Evolutionary conservation across 2,113 vertebrate species (phyloP).

Genomic region (Leuciscus idus): DNA sequence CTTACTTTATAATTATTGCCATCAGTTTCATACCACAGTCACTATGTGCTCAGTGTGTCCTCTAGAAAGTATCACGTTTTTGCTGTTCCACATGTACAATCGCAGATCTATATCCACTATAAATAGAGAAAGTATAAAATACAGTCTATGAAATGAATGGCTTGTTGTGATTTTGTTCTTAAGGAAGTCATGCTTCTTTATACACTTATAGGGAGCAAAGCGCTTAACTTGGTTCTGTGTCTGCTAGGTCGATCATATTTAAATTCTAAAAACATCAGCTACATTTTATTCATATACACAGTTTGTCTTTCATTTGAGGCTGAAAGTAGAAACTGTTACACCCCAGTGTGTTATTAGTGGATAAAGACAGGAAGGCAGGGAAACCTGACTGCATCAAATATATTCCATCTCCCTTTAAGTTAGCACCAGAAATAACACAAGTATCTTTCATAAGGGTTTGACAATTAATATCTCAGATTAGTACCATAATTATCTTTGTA

Average conservation of each 20-base stretch:
- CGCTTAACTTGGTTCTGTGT: background rate
- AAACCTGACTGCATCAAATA: constrained; percentile 39
- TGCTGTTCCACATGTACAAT: constrained; percentile 38
- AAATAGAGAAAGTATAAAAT: constrained; percentile 17
- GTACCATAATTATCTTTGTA: background rate
- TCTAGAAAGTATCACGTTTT: constrained; percentile 26
- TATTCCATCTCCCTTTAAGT: constrained; percentile 29
- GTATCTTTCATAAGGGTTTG: constrained; percentile 33
- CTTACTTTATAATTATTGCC: background rate
- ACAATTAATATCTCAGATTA: background rate
- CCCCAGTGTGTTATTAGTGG: constrained; percentile 37
- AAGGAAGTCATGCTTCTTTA: background rate
- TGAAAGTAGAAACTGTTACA: constrained; percentile 26
- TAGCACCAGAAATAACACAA: constrained; percentile 40
- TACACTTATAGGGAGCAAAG: background rate
- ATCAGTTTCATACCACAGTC: background rate
- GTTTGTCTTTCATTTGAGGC: background rate
- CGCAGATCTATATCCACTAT: constrained; percentile 36
- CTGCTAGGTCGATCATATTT: background rate
- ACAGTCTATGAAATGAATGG: background rate
- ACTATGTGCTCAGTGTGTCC: constrained; percentile 18
- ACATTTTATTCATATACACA: background rate
- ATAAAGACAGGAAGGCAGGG: constrained; percentile 19
- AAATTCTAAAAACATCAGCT: constrained; percentile 10
- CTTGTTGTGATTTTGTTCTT: background rate